These are phyloP conservation scores for Callipepla squamata DNA, from an alignment of 2,113 vertebrate genomes.

Conservation along the genomic window DNA sequence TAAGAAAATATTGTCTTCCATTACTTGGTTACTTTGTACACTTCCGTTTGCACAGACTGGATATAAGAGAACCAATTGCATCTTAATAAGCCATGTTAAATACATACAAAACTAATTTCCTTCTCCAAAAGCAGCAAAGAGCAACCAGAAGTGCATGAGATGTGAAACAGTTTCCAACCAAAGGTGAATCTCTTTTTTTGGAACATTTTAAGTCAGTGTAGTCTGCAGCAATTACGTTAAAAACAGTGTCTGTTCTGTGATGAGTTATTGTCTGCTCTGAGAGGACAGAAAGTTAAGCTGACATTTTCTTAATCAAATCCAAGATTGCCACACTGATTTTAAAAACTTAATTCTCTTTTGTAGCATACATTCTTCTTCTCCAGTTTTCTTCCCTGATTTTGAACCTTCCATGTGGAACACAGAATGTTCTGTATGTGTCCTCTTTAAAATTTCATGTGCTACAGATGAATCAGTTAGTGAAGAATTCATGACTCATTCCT, in stretches of 20 bases:
- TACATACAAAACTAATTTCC: neutral
- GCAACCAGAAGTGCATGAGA: neutral
- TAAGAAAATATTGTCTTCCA: neutral
- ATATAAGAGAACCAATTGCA: neutral
- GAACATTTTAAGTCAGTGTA: neutral
- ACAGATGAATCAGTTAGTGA: slow-evolving; percentile 53
- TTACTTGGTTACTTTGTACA: neutral
- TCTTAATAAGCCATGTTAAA: neutral
- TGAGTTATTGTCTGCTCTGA: neutral
- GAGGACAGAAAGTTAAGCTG: neutral
- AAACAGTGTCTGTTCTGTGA: neutral
- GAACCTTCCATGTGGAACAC: neutral
- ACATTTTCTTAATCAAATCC: neutral
- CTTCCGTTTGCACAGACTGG: neutral
- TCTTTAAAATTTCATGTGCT: slow-evolving; percentile 45
- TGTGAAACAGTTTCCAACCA: neutral
- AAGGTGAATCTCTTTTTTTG: neutral
- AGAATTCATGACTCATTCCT: slow-evolving; percentile 50
- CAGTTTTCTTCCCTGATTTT: neutral
- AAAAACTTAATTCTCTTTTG: neutral
- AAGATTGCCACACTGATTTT: neutral
- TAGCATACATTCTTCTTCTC: neutral
- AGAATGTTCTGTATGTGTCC: neutral
- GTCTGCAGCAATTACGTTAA: neutral
- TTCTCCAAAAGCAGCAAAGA: neutral